Percentiles rank a stretch among this genome's conserved stretches.
Conservation (phyloP, 2,113 vertebrate species). For the Carettochelys insculpta region DNA sequence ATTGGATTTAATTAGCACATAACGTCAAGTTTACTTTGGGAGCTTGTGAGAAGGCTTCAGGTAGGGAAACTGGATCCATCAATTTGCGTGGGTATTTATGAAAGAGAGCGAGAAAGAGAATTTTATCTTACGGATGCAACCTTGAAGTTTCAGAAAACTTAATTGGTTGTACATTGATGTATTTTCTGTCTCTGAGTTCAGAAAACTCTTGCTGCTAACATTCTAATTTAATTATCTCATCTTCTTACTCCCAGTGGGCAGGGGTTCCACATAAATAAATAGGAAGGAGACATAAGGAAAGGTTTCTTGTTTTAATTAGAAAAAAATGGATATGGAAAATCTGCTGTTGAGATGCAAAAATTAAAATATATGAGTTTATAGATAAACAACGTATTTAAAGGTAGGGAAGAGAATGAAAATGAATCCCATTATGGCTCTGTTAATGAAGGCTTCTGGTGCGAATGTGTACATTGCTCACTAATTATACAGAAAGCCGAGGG, state of each 20-base stretch:
- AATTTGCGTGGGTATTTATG: background rate
- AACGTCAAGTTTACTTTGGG: background rate
- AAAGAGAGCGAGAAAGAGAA: background rate
- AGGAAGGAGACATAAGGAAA: background rate
- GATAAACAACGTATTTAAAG: background rate
- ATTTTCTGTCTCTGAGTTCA: background rate
- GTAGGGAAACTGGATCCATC: background rate
- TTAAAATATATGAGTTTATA: background rate
- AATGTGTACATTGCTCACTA: background rate
- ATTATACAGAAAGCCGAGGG: background rate
- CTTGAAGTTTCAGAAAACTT: background rate
- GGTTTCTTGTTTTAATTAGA: background rate
- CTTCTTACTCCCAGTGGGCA: background rate
- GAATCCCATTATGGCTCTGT: background rate
- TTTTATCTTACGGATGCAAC: background rate
- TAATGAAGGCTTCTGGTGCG: background rate
- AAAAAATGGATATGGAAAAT: background rate
- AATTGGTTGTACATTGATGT: background rate
- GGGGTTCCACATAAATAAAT: background rate
- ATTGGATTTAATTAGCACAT: background rate
- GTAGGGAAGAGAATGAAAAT: background rate
- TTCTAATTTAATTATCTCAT: background rate
- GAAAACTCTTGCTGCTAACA: background rate
- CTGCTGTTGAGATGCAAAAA: background rate
- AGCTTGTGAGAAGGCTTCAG: background rate